These are phyloP conservation scores for Tetrapedia diversipes DNA, from an alignment of 2,888 invertebrate species.

Conservation along the genomic window DNA sequence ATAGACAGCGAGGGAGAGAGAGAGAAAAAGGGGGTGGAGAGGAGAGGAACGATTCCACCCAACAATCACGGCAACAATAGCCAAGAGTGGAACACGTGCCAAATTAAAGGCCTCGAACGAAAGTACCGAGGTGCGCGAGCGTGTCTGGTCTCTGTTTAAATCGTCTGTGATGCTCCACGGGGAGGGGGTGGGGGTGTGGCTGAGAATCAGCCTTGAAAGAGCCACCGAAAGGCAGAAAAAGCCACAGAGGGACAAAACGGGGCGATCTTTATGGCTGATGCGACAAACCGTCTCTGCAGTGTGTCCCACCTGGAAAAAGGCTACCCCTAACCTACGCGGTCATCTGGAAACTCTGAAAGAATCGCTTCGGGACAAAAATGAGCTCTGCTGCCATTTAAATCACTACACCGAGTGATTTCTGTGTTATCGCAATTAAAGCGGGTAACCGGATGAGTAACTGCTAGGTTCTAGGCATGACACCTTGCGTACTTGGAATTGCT, in stretches of 20 bases:
- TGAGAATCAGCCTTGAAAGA: constrained; percentile 51
- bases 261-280: background rate
- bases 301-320: too few relatives aligned
- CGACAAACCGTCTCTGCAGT: background rate
- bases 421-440: too few relatives aligned
- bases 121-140: constrained; percentile 57
- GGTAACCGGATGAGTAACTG: too few relatives aligned
- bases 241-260: constrained; percentile 33
- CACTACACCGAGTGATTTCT: too few relatives aligned
- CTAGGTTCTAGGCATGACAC: too few relatives aligned
- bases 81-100: constrained; percentile 78
- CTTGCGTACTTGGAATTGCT: background rate
- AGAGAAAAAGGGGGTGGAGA: too few relatives aligned
- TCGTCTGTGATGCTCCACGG: constrained; percentile 45
- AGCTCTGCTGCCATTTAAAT: too few relatives aligned
- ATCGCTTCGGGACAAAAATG: too few relatives aligned
- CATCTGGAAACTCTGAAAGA: too few relatives aligned
- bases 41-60: too few relatives aligned
- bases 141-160: constrained; percentile 57
- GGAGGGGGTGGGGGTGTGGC: constrained; percentile 58
- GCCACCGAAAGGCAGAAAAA: constrained; percentile 40
- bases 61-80: constrained; percentile 79
- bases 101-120: constrained; percentile 78
- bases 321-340: too few relatives aligned
- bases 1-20: constrained; percentile 10